These are phyloP conservation scores for Caloenas nicobarica DNA, from an alignment of 2,113 vertebrate species.

Conservation along the genomic window DNA sequence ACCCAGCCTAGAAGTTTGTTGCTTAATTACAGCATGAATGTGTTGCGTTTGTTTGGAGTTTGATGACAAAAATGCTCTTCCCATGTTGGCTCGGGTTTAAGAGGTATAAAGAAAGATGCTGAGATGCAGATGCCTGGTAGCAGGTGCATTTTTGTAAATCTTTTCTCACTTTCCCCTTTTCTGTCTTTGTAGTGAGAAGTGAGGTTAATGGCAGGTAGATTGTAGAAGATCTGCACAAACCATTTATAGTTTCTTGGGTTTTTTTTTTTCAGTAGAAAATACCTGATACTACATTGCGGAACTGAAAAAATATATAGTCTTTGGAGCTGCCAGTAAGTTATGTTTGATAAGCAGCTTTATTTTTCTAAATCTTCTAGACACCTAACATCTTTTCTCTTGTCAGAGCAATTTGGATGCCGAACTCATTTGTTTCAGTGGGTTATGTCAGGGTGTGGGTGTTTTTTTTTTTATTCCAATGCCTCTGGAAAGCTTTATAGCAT, in stretches of 20 bases:
- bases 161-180: background rate
- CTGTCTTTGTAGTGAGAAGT: background rate
- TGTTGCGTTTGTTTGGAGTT: background rate
- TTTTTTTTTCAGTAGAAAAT: background rate
- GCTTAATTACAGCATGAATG: background rate
- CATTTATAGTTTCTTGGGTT: background rate
- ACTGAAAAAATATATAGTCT: background rate
- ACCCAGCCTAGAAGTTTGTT: background rate
- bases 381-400: background rate
- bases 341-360: background rate
- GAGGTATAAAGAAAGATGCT: background rate
- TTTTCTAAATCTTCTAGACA: background rate
- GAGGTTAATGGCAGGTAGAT: background rate
- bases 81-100: fast-evolving
- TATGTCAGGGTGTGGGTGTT: background rate
- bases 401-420: background rate
- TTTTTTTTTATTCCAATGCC: background rate
- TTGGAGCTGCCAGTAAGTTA: background rate
- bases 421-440: background rate
- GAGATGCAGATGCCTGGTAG: background rate
- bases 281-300: background rate
- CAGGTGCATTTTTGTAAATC: background rate
- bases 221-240: background rate
- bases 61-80: background rate
- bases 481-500: background rate